phyloP scores from a whole-genome alignment of 2,113 vertebrate species.

The Nestor notabilis region DNA sequence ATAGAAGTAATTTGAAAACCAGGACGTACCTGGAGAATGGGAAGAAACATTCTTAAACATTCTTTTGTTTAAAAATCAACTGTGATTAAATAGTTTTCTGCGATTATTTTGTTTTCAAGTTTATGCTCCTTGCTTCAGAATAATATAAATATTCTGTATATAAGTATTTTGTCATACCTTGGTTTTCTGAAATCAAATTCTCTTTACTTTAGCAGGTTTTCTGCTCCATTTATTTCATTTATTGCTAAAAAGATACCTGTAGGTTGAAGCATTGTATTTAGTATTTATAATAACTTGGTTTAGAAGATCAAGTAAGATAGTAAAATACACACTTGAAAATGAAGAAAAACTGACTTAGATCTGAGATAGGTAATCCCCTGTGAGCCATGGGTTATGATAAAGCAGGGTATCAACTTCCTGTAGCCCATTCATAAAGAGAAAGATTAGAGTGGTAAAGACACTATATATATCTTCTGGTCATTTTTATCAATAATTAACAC shows the following conservation, averaged over 20 bases:
- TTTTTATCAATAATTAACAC: neutral
- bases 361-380: neutral
- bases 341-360: neutral
- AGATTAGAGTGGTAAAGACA: neutral
- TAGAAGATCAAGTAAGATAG: neutral
- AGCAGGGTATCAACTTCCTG: neutral
- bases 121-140: neutral
- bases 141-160: neutral
- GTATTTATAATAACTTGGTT: neutral
- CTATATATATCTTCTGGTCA: neutral
- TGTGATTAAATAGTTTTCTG: neutral
- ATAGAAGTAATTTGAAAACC: neutral
- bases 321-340: neutral
- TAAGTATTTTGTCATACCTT: neutral
- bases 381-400: neutral
- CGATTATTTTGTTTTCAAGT: neutral
- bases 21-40: neutral
- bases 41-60: neutral
- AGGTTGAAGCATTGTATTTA: neutral
- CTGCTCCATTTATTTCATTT: neutral
- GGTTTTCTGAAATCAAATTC: neutral
- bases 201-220: neutral
- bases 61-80: neutral
- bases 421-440: neutral
- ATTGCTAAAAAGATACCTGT: neutral